Evolutionary conservation across 1,140 invertebrate species (phyloP), one percentile per base, ranked within the genome.

Genomic region (Thrips palmi): DNA sequence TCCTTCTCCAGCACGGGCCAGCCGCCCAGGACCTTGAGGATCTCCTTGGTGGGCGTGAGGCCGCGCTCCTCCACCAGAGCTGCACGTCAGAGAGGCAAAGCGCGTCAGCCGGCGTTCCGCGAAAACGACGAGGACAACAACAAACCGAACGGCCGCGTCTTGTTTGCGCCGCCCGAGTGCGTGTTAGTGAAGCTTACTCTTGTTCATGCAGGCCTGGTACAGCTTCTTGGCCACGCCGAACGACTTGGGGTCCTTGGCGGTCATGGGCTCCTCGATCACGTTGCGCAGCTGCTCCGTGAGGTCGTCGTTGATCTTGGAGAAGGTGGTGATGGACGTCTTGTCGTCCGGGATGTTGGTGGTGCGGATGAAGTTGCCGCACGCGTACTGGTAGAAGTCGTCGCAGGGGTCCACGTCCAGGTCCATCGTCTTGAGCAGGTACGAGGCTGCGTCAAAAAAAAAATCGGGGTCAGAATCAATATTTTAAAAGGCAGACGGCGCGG

Each of bases 1-100:
- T 75, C 64, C 0, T 76, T 82, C 45, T 81, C 73, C 1, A 93
- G 59, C 4, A 89, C 74, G 0, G 89, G 89, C 87, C 86, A 94
- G 3, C 86, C 86, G 11, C 87, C 88, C 3, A 94, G 57, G n/a
- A 68, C 59, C 18, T 69, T 63, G 29, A 91, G 53, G 46, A 87
- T 74, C 0, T 68, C 60, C 5, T 69, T 49, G 5, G 89, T 59
- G 0, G 82, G 81, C 3, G 63, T 53, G 3, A 84, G 51, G 4
- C 83, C 84, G 17, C 71, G 59, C 1, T 67, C 55, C 51, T 87
- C 80, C 46, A 88, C 84, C 1, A 66, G 55, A 43, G 66, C 77
- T 77, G 49, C 4, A 58, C 20, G 6, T 18, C 4, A 19, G 12
- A 15, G 14, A 42, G 27, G n/a, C 22, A 37, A 53, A 56, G 48